A percentile compares a stretch with the other conserved stretches of the same genome.
Evolutionary conservation across 2,888 invertebrate species (phyloP).

Genomic region (Scaptomyza tumidula): DNA sequence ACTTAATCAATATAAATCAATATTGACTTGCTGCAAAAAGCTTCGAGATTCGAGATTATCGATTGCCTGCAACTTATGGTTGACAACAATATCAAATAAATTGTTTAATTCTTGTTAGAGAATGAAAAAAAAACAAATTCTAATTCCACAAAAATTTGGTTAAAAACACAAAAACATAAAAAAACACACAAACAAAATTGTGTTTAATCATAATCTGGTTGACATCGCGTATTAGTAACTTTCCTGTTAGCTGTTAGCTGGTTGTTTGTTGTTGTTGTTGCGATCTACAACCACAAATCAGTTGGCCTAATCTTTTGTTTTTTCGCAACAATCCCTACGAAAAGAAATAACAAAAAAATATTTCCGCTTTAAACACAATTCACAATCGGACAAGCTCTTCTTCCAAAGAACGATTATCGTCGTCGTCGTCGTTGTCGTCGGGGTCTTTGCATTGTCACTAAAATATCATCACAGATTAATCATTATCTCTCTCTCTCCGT

Average conservation of each 20-base stretch:
- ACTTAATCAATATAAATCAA: too few species aligned
- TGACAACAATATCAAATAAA: too few species aligned
- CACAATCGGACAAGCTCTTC: constrained; percentile 21
- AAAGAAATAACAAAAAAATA: neutral
- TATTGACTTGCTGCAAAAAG: too few species aligned
- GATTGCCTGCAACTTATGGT: too few species aligned
- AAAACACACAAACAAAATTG: neutral
- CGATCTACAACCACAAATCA: constrained; percentile 1
- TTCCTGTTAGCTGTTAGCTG: neutral
- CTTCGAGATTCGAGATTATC: too few species aligned
- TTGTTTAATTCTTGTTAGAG: too few species aligned
- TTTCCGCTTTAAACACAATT: constrained; percentile 46
- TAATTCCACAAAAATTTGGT: neutral
- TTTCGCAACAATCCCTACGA: constrained; percentile 22
- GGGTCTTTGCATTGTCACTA: constrained; percentile 18
- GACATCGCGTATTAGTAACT: constrained; percentile 1
- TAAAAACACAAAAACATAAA: too few species aligned
- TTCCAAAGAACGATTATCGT: constrained; percentile 5
- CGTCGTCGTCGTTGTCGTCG: neutral
- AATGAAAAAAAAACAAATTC: too few species aligned
- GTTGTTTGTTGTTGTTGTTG: neutral
- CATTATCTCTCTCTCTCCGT: neutral
- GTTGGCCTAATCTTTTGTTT: constrained; percentile 30
- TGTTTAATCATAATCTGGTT: neutral
- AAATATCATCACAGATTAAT: constrained; percentile 9